Conservation (phyloP, 1,140 invertebrate genomes). For the Drosophila erecta region DNA sequence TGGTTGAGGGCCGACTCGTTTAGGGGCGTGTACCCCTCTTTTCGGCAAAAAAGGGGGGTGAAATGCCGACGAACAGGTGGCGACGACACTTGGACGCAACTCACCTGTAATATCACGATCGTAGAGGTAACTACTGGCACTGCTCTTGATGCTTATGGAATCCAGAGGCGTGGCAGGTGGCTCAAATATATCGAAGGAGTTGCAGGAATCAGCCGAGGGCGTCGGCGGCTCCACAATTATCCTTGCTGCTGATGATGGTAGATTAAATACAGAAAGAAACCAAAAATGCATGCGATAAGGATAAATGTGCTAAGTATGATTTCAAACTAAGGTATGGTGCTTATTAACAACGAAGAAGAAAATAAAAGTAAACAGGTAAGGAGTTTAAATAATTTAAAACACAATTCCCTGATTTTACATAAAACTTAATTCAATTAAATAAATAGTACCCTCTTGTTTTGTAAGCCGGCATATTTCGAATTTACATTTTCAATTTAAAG, state of each 20-base stretch:
- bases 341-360: too few species aligned
- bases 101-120: constrained; percentile 69
- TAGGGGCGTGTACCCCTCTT: constrained; percentile 67
- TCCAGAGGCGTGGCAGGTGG: constrained; percentile 63
- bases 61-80: background rate
- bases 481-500: too few species aligned
- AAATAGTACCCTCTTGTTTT: too few species aligned
- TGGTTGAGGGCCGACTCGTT: constrained; percentile 71
- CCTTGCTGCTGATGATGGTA: background rate
- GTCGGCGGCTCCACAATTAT: constrained; percentile 40
- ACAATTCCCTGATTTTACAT: too few species aligned
- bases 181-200: constrained; percentile 68
- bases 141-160: constrained; percentile 72
- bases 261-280: constrained; percentile 16
- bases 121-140: constrained; percentile 65
- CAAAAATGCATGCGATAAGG: constrained; percentile 1
- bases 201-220: constrained; percentile 59
- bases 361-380: too few species aligned
- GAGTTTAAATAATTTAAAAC: too few species aligned
- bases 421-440: too few species aligned
- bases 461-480: too few species aligned
- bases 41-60: background rate
- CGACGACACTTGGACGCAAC: constrained; percentile 5
- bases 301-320: too few species aligned
- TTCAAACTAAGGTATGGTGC: too few species aligned